Conservation (phyloP, 2,797 vertebrate genomes). For the Bryconaethiops microstoma region DNA sequence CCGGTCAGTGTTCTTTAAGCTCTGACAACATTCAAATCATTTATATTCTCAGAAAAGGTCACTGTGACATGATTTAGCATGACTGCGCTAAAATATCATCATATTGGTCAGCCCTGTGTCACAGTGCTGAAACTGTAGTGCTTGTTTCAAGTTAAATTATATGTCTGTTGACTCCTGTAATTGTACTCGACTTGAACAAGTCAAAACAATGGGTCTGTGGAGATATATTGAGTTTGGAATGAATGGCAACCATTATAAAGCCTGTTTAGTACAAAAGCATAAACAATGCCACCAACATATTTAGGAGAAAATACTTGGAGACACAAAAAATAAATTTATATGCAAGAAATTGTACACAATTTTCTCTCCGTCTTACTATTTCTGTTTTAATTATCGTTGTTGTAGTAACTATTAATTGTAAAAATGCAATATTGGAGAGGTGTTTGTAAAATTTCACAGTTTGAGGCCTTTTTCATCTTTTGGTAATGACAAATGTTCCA, state of each 20-base stretch:
- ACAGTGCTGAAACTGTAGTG: constrained; percentile 10
- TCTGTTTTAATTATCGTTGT: neutral
- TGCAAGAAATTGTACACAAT: neutral
- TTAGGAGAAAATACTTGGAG: no score
- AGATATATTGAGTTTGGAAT: neutral
- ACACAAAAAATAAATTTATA: no score
- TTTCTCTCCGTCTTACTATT: neutral
- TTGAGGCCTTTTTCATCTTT: neutral
- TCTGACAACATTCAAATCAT: no score
- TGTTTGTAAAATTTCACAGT: neutral
- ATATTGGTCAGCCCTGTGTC: neutral
- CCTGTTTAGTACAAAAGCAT: constrained; percentile 15
- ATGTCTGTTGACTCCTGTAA: neutral
- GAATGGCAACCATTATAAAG: neutral
- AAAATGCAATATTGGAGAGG: no score
- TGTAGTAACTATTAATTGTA: neutral
- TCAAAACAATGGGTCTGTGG: neutral
- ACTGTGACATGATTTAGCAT: no score
- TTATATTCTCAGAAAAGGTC: no score
- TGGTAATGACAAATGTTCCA: neutral
- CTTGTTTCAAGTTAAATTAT: neutral
- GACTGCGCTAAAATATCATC: no score
- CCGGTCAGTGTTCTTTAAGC: no score
- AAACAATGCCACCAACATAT: neutral
- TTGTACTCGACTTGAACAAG: neutral